Evolutionary conservation across 2,113 vertebrate genomes (phyloP).

Genomic region (Gobius niger): DNA sequence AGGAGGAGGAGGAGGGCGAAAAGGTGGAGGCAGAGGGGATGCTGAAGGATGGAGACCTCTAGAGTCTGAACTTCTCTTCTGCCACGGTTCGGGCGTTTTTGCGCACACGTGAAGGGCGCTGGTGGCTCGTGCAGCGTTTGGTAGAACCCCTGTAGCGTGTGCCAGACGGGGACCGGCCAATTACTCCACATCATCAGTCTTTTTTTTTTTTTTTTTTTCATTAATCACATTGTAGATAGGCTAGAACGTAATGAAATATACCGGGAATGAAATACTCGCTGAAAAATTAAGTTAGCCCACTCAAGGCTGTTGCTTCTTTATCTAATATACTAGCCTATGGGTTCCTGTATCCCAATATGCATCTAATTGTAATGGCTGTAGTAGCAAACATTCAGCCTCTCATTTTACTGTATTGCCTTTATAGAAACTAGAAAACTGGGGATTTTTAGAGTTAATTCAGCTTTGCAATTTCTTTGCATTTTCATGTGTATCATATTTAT

Average conservation of each 20-base stretch:
- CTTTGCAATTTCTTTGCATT: no score
- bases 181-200: not conserved
- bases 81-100: constrained; percentile 44
- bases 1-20: constrained; percentile 48
- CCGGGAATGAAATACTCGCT: not conserved
- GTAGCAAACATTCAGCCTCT: not conserved
- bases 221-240: not conserved
- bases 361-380: not conserved
- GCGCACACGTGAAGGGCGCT: constrained; percentile 16
- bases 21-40: constrained; percentile 70
- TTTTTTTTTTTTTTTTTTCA: not conserved
- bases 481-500: no score
- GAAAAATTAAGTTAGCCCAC: not conserved
- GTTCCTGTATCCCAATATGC: not conserved
- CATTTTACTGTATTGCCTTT: not conserved
- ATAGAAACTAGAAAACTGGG: no score
- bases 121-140: not conserved
- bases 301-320: not conserved
- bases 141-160: constrained; percentile 7
- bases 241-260: not conserved
- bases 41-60: constrained; percentile 83
- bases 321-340: not conserved
- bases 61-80: constrained; percentile 77
- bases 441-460: no score
- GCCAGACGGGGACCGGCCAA: constrained; percentile 1